A percentile compares a stretch with the other conserved stretches of the same genome.
Evolutionary conservation across 2,797 vertebrate genomes (phyloP).

Genomic region (Valencia hispanica): DNA sequence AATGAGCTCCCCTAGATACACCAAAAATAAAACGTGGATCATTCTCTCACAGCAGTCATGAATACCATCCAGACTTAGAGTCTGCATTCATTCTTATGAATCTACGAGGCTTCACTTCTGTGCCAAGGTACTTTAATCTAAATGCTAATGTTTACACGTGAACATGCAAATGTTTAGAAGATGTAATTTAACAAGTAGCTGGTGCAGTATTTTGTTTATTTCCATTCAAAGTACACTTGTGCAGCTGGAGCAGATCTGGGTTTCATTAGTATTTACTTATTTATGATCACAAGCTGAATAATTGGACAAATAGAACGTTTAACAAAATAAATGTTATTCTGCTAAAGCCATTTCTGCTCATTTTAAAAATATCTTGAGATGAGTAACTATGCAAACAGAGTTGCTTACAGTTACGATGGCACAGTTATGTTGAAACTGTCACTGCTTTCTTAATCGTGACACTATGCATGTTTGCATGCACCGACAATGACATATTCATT

Average conservation of each 20-base stretch:
- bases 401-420: neutral
- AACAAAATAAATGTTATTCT: neutral
- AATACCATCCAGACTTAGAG: constrained; percentile 11
- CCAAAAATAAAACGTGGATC: constrained; percentile 9
- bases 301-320: neutral
- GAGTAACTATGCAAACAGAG: neutral
- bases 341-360: neutral
- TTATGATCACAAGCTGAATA: neutral
- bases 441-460: neutral
- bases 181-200: neutral
- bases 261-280: neutral
- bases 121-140: constrained; percentile 9
- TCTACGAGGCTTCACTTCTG: neutral
- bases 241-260: neutral
- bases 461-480: neutral
- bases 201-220: neutral
- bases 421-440: neutral
- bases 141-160: constrained; percentile 15
- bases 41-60: neutral
- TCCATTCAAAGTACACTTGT: neutral
- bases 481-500: neutral
- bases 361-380: neutral
- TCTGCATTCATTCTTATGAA: neutral
- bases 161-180: constrained; percentile 14
- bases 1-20: constrained; percentile 14